Percentiles rank a stretch among this genome's conserved stretches.
These are phyloP conservation scores for Oceanites oceanicus DNA, from an alignment of 2,113 vertebrate genomes.

Conservation along the genomic window DNA sequence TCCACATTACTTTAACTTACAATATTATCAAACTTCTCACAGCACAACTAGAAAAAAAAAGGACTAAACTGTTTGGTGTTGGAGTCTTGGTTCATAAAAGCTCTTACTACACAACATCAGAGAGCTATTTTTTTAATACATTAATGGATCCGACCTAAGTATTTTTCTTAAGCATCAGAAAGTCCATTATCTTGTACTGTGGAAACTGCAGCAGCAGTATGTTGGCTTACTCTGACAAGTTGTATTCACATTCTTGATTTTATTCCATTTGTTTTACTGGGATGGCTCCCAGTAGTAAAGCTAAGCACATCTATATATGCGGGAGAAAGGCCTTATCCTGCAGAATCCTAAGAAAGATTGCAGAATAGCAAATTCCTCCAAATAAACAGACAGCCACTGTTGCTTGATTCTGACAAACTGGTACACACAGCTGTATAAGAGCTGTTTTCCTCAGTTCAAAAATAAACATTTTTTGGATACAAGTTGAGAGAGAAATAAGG, in stretches of 20 bases:
- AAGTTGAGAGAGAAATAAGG: neutral
- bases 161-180: neutral
- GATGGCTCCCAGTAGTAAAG: neutral
- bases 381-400: neutral
- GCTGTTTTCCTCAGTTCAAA: neutral
- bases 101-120: neutral
- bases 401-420: neutral
- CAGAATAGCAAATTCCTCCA: neutral
- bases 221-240: neutral
- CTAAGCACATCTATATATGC: fast-evolving
- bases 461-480: fast-evolving
- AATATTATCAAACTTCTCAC: neutral
- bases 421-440: fast-evolving
- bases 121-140: neutral
- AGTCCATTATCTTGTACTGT: neutral
- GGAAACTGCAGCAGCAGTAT: neutral
- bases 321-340: neutral
- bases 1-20: neutral
- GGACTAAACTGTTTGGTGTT: neutral
- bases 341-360: neutral
- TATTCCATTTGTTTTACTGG: neutral
- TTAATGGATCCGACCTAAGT: neutral
- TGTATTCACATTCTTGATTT: neutral
- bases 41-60: neutral
- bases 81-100: neutral